Evolutionary conservation across 2,797 vertebrate species (phyloP).

Genomic region (Amblyopsis hoosieri): DNA sequence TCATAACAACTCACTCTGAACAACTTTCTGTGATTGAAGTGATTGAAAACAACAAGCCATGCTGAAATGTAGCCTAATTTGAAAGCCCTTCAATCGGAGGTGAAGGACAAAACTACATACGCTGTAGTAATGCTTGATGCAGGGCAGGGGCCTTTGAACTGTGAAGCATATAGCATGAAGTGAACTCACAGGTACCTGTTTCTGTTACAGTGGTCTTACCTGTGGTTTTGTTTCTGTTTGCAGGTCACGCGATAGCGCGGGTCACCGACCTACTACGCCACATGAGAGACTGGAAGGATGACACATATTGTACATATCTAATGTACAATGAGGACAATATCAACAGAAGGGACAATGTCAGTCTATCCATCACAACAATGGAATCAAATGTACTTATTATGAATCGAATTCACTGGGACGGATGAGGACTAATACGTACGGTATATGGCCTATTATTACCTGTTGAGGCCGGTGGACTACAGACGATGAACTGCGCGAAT

Average conservation of each 20-base stretch:
- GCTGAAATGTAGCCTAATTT: too few species aligned
- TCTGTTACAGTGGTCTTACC: not conserved
- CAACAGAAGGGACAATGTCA: slow-evolving; percentile 47
- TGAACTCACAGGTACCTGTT: slow-evolving; percentile 29
- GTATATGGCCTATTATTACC: slow-evolving; percentile 35
- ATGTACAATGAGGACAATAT: slow-evolving; percentile 44
- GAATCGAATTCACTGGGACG: slow-evolving; percentile 34
- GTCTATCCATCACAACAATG: slow-evolving; percentile 58
- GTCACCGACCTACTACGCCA: slow-evolving; percentile 33
- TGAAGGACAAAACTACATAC: too few species aligned
- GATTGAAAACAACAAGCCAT: too few species aligned
- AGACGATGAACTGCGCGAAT: slow-evolving; percentile 36
- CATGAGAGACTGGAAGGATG: slow-evolving; percentile 46
- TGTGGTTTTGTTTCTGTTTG: slow-evolving; percentile 44
- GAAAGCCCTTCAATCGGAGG: too few species aligned
- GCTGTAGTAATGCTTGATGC: too few species aligned
- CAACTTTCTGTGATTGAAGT: too few species aligned
- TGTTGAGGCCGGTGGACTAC: slow-evolving; percentile 44
- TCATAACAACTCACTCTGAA: too few species aligned
- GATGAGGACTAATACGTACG: slow-evolving; percentile 28
- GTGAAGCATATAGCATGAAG: slow-evolving; percentile 25
- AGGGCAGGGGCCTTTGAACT: slow-evolving; percentile 13
- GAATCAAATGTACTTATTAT: slow-evolving; percentile 50
- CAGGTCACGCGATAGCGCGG: slow-evolving; percentile 95
- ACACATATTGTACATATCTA: slow-evolving; percentile 53